Percentiles rank a stretch among this genome's conserved stretches.
phyloP scores from a whole-genome alignment of 1,140 invertebrate species.

The Octopus bimaculoides region DNA sequence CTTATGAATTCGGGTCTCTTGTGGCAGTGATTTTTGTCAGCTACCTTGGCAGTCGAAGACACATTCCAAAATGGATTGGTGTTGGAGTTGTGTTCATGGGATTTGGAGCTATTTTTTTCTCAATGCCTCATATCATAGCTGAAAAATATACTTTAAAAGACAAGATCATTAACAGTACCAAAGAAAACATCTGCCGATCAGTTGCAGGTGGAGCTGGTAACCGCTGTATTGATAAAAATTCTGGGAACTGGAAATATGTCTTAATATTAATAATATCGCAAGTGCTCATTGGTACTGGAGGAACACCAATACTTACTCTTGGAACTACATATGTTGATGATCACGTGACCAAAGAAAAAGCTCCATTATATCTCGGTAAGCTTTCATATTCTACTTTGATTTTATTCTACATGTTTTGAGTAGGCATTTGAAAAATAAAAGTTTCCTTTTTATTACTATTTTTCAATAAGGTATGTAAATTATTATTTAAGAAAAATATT shows the following conservation, averaged over 20 bases:
- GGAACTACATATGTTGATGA: constrained; percentile 64
- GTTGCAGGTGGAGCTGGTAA: constrained; percentile 3
- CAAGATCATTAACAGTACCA: constrained; percentile 55
- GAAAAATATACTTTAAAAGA: constrained; percentile 53
- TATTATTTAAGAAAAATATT: no score
- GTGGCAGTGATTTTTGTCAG: constrained; percentile 92
- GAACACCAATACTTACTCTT: constrained; percentile 62
- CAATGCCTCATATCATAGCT: constrained; percentile 63
- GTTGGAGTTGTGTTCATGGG: constrained; percentile 86
- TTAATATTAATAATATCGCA: constrained; percentile 61
- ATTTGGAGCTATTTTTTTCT: constrained; percentile 81
- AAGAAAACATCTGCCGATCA: constrained; percentile 48
- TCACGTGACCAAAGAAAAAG: constrained; percentile 61
- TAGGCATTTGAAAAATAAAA: no score
- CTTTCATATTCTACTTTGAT: neutral
- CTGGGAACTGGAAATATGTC: constrained; percentile 57
- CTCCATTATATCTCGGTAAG: constrained; percentile 61
- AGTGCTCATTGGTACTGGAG: constrained; percentile 61
- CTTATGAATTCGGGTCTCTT: constrained; percentile 93
- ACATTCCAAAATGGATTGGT: constrained; percentile 94
- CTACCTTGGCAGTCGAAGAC: constrained; percentile 89
- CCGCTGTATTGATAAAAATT: constrained; percentile 47
- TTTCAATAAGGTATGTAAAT: no score
- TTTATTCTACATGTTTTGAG: no score
- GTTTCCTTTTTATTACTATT: no score